These are phyloP conservation scores for Procavia capensis DNA, from an alignment of 2,113 vertebrate species.

Conservation along the genomic window DNA sequence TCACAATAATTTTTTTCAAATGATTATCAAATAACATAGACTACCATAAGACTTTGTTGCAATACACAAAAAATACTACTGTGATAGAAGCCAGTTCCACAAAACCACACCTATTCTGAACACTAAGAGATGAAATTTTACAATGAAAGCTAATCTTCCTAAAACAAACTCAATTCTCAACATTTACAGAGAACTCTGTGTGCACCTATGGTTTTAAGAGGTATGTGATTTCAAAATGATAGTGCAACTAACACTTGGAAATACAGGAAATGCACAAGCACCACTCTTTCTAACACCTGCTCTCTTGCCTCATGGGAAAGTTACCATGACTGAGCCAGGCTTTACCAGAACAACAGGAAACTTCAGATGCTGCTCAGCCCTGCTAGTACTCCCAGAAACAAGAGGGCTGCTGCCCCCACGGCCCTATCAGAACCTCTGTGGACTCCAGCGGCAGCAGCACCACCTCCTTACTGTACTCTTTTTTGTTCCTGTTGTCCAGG, in stretches of 20 bases:
- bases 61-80: background rate
- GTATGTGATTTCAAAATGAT: background rate
- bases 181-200: background rate
- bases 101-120: background rate
- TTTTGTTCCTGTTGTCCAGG: background rate
- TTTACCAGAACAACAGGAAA: background rate
- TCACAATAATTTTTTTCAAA: background rate
- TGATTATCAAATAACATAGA: background rate
- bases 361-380: background rate
- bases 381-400: background rate
- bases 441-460: background rate
- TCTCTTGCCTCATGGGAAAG: background rate
- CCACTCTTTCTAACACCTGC: background rate
- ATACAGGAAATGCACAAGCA: background rate
- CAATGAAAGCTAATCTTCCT: background rate
- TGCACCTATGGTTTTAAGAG: background rate
- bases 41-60: background rate
- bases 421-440: background rate
- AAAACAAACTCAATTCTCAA: background rate
- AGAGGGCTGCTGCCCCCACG: background rate
- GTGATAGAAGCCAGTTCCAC: background rate
- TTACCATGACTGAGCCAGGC: background rate
- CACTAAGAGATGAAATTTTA: background rate
- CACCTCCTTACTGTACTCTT: background rate
- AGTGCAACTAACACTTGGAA: background rate